These are phyloP conservation scores for Proisotoma minuta DNA, from an alignment of 2,888 invertebrate species.

Conservation along the genomic window DNA sequence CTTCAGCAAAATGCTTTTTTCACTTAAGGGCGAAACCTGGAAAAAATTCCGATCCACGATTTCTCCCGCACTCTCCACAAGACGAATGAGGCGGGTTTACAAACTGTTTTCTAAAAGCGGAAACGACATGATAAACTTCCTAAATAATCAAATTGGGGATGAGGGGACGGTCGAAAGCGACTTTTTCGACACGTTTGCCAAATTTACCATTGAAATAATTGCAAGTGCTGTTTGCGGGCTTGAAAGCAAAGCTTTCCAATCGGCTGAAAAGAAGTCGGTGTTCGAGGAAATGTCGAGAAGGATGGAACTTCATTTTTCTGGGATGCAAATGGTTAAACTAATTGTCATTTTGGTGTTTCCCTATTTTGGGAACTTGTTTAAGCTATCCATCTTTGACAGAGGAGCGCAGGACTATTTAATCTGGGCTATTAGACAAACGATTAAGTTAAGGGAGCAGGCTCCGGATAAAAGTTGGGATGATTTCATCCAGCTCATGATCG, in stretches of 20 bases:
- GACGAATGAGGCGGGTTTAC: slow-evolving; percentile 21
- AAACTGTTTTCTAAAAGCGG: slow-evolving; percentile 17
- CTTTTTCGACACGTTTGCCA: neutral
- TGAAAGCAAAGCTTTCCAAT: slow-evolving; percentile 49
- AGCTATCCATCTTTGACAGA: slow-evolving; percentile 49
- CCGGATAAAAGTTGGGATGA: slow-evolving; percentile 55
- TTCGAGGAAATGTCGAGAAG: slow-evolving; percentile 7
- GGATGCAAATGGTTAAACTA: slow-evolving; percentile 48
- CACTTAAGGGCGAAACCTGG: slow-evolving; percentile 17
- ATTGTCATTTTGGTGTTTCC: slow-evolving; percentile 50
- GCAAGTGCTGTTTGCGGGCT: slow-evolving; percentile 48
- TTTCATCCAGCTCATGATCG: slow-evolving; percentile 58
- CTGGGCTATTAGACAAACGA: slow-evolving; percentile 53
- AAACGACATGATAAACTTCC: slow-evolving; percentile 3
- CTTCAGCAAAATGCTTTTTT: slow-evolving; percentile 6
- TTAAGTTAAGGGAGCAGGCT: slow-evolving; percentile 54
- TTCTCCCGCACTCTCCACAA: slow-evolving; percentile 23
- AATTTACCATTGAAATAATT: slow-evolving; percentile 23
- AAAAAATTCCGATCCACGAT: slow-evolving; percentile 14
- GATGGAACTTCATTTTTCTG: slow-evolving; percentile 47
- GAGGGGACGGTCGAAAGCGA: slow-evolving; percentile 2
- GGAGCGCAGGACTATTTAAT: slow-evolving; percentile 54
- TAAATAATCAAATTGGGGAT: neutral
- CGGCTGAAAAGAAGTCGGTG: slow-evolving; percentile 3
- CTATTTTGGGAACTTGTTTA: slow-evolving; percentile 44